Conservation (phyloP, 2,113 vertebrate species). For the Malaclemys terrapin region DNA sequence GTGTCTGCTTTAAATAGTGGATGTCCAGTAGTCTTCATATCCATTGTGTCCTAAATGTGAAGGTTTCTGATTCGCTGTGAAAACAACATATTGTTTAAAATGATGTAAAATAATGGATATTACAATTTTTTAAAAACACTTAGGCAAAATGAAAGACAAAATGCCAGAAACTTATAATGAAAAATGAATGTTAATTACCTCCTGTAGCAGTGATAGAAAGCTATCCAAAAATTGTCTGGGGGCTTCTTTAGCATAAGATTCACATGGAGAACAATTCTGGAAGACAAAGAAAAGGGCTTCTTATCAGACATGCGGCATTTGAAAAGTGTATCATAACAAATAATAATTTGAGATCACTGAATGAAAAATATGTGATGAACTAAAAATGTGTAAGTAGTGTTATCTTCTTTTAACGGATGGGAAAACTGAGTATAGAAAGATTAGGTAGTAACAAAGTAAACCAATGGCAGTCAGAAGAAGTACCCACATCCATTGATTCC, state of each 20-base stretch:
- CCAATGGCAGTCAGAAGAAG: background rate
- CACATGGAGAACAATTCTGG: slow-evolving; percentile 73
- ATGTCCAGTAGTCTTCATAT: slow-evolving; percentile 31
- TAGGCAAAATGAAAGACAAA: background rate
- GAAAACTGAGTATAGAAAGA: background rate
- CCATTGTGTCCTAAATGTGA: slow-evolving; percentile 5
- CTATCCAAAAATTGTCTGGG: slow-evolving; percentile 71
- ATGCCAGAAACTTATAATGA: background rate
- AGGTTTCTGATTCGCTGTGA: slow-evolving; percentile 68
- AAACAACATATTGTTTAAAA: slow-evolving; percentile 39
- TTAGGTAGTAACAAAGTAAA: background rate
- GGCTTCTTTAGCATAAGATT: slow-evolving; percentile 58
- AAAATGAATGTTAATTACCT: slow-evolving; percentile 66
- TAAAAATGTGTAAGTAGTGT: background rate
- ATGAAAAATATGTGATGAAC: background rate
- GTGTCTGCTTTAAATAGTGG: slow-evolving; percentile 71
- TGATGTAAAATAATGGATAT: background rate
- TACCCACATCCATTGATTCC: background rate
- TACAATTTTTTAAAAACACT: background rate
- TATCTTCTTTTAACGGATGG: background rate
- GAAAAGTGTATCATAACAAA: background rate
- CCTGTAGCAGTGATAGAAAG: slow-evolving; percentile 70
- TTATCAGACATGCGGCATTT: background rate
- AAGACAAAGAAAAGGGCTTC: slow-evolving; percentile 45
- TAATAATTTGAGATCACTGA: background rate